Evolutionary conservation across 2,113 vertebrate genomes (phyloP), one percentile per base, ranked within the genome.

Genomic region (Siniperca chuatsi): DNA sequence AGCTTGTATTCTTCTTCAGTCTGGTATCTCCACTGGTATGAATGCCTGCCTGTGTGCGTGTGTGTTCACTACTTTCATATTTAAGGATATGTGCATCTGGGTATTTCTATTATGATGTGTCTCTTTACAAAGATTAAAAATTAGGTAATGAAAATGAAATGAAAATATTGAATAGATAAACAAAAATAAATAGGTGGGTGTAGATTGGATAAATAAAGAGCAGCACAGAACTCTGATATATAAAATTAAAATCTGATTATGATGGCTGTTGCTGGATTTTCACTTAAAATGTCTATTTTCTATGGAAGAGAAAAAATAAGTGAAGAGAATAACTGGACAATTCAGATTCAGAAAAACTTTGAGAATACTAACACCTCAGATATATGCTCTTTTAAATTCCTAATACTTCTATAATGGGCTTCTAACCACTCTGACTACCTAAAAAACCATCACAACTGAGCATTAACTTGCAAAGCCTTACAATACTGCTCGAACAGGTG

Each of bases 401-500:
- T 29, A 16, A 54, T 16, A 46, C 1, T 40, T 44, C 11, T 46
- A 70, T 12, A 62, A 78, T 15, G 11, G 8, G n/a, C 52, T 60
- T 52, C 21, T 16, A 54, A 55, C 67, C 16, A 66, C 29, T 55
- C 4, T 62, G 40, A 78, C 66, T 25, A 52, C 61, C 66, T 78
- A 40, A n/a, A 72, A 67, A 73, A 58, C 2, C 23, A 82, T 44
- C 37, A 60, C 12, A 64, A 81, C 1, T 65, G 40, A 91, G 54
- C 13, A 15, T 75, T 50, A 23, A 87, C 37, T 54, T 74, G 37
- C 64, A 82, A 85, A 89, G 72, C 66, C 62, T 75, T 52, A 79
- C 75, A 77, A 90, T 71, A 75, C 83, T 68, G 85, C 60, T 86
- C 46, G 78, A 93, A 94, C 93, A 94, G 91, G 76, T 71, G 68